Base-by-base conservation (phyloP, 2,797 vertebrate species). In the Etheostoma nigrum region DNA sequence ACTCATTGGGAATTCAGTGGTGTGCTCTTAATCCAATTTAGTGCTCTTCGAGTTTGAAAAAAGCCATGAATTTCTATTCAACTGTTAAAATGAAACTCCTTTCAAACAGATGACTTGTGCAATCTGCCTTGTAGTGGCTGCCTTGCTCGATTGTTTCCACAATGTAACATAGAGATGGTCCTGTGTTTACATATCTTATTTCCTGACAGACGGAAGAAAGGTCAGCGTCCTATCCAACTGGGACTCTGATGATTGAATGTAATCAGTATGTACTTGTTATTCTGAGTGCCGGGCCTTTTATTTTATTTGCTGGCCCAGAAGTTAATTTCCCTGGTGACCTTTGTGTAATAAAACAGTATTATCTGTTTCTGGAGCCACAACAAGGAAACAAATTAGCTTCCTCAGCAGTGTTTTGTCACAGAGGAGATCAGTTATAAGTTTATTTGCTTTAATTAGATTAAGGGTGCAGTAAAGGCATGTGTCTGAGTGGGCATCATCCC, bases 291-390 rank as follows among this genome's bases (percentile, higher is more conserved):
- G 53, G 88, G 92, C 88, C 87, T 95, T 94, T 69, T 94, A 94
- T 94, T 97, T 97, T 95, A 97, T 97, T 96, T 96, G 96, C 96
- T 96, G 95, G 94, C 81, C 90, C 92, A 88, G 87, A 95, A 97
- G 93, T 99, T 98, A 97, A 98, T 99, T 99, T 99, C 97, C 96
- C 96, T 90, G 94, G 97, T 98, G 97, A 97, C 95, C 92, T 94
- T 96, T 96, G 91, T 94, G 95, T 96, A 96, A 96, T 95, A 97
- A 96, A 92, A 92, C 93, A 94, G 94, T 95, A 97, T 97, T 97
- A 97, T 97, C 95, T 96, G 95, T 95, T 96, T 93, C 90, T 94
- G 94, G 95, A 96, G 95, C 91, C 88, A 88, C 93, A 91, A 92
- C 95, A 94, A 96, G 95, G 95, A 91, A 92, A 88, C 95, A 96